Evolutionary conservation across 2,888 invertebrate species (phyloP), one percentile per base, ranked within the genome.

Genomic region (Molorchus minor): DNA sequence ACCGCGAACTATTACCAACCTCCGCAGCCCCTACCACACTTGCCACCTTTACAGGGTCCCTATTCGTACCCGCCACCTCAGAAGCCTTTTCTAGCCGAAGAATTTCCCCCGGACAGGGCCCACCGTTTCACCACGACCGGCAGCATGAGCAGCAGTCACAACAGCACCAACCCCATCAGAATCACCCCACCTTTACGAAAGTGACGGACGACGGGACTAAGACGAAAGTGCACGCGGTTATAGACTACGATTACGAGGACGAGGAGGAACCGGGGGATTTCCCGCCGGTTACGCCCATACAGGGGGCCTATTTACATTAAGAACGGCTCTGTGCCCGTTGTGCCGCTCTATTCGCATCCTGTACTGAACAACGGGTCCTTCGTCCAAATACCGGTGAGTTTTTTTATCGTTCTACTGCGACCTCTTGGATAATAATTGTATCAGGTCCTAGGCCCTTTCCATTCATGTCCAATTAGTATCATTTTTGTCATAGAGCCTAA

Each of bases 341-440:
- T 94, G 63, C 94, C 94, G 16, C 83, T 94, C 40, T 93, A 92
- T 70, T 91, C 93, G 49, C 93, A 93, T 82, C 90, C 91, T 45
- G 90, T 91, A 69, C 83, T 92, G 74, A 92, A 92, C 81, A 94
- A 94, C 81, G 94, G 94, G 65, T 88, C 91, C 43, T 90, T 92
- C 80, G 88, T 93, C 71, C 93, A 94, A 84, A 94, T 94, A 84
- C 94, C 94, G 83, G 94, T 94, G 82, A 92, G 92, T 87, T 61
- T 19, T 56, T 43, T n/a, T 25, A 25, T 25, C 25, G 25, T 25
- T 8, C 8, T 25, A n/a, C n/a, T n/a, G n/a, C n/a, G n/a, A n/a
- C n/a, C n/a, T n/a, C n/a, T n/a, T n/a, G n/a, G n/a, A n/a, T n/a
- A n/a, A n/a, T n/a, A n/a, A n/a, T n/a, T n/a, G n/a, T n/a, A n/a